These are phyloP conservation scores for Paratilapia polleni DNA, from an alignment of 2,113 vertebrate genomes.

Conservation along the genomic window DNA sequence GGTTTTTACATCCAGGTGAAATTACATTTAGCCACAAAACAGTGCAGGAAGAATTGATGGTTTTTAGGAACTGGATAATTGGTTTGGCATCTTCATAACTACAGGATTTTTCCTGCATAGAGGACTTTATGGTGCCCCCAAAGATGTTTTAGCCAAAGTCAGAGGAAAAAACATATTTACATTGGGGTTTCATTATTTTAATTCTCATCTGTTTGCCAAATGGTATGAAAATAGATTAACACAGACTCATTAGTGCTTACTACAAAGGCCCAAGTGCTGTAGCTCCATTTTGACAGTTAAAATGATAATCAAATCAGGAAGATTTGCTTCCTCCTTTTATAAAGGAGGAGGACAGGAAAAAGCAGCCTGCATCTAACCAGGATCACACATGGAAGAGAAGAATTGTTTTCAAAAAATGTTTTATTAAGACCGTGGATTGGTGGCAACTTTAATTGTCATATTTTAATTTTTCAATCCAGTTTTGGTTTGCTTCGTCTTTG, in stretches of 20 bases:
- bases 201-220: background rate
- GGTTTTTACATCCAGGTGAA: slow-evolving; percentile 1
- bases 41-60: background rate
- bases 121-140: background rate
- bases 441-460: background rate
- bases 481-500: background rate
- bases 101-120: background rate
- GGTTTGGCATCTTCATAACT: background rate
- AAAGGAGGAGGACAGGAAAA: background rate
- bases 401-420: background rate
- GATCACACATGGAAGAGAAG: background rate
- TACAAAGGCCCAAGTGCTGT: background rate
- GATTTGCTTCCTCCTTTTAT: background rate
- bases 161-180: background rate
- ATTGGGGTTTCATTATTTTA: background rate
- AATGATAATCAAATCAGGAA: background rate
- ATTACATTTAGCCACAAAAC: background rate
- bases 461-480: background rate
- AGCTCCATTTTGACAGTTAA: background rate
- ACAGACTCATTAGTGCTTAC: background rate
- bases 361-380: background rate
- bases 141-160: background rate
- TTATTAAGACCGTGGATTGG: background rate
- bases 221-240: background rate
- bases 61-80: background rate